Conservation (phyloP, 2,797 vertebrate genomes). For the Acrocephalus scirpaceus region DNA sequence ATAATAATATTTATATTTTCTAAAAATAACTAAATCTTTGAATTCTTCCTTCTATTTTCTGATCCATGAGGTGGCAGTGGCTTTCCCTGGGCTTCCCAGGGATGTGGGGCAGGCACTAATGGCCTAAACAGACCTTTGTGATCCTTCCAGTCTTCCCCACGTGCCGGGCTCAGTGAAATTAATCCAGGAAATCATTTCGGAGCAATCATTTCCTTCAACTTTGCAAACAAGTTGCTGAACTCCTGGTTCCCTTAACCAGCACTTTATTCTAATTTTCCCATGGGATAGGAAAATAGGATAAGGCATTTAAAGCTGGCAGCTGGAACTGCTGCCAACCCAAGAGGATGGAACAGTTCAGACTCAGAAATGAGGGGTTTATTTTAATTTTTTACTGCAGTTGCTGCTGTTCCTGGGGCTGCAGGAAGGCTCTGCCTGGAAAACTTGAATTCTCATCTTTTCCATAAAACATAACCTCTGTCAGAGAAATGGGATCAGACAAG, state of each 20-base stretch:
- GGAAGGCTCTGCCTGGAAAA: not conserved
- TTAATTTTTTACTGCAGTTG: not conserved
- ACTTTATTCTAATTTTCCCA: not conserved
- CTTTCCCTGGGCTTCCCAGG: not conserved
- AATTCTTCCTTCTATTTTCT: not conserved
- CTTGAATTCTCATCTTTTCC: not conserved
- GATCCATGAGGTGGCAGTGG: rapidly evolving
- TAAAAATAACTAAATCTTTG: not conserved
- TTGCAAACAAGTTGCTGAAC: not conserved
- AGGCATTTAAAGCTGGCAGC: not conserved
- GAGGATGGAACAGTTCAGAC: not conserved
- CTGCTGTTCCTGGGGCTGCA: not conserved
- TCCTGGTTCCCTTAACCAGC: constrained; percentile 5
- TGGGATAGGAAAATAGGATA: constrained; percentile 20
- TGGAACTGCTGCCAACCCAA: not conserved
- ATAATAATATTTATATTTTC: not conserved
- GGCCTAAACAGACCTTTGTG: not conserved
- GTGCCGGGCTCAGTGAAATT: not conserved
- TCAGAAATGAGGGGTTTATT: not conserved
- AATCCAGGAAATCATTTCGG: constrained; percentile 51
- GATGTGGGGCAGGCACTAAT: not conserved
- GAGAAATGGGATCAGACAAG: not conserved
- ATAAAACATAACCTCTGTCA: not conserved
- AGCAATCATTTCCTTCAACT: constrained; percentile 27
- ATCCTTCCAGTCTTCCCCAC: constrained; percentile 5